These are phyloP conservation scores for Pachyuromys duprasi DNA, from an alignment of 2,797 vertebrate genomes.

Conservation along the genomic window DNA sequence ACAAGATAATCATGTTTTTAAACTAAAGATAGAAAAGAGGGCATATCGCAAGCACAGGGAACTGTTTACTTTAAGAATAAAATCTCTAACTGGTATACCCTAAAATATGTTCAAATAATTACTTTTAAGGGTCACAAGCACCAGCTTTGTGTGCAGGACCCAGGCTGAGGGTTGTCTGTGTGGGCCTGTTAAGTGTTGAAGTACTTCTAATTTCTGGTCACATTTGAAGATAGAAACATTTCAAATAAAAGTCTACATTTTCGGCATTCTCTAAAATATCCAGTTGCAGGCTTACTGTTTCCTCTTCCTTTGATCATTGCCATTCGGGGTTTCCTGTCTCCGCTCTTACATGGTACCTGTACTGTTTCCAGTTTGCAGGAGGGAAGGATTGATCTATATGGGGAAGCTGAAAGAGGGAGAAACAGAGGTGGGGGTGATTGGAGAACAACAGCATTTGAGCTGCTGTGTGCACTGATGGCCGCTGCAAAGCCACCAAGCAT, in stretches of 20 bases:
- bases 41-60: background rate
- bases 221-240: constrained; percentile 44
- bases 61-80: constrained; percentile 10
- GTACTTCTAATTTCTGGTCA: background rate
- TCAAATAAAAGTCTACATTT: constrained; percentile 7
- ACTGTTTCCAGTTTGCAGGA: background rate
- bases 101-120: background rate
- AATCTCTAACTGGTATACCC: background rate
- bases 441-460: background rate
- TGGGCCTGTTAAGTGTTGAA: background rate
- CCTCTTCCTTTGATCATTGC: background rate
- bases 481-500: background rate
- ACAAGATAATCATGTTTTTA: constrained; percentile 16
- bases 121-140: background rate
- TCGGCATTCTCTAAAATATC: background rate
- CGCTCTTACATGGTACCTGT: background rate
- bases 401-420: background rate
- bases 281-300: background rate
- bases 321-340: background rate
- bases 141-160: background rate
- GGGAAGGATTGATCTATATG: background rate
- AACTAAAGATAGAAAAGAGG: background rate
- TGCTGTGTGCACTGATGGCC: background rate
- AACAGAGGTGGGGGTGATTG: background rate
- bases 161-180: background rate